Evolutionary conservation across 2,888 invertebrate species (phyloP), one percentile per base, ranked within the genome.

Genomic region (Zaprionus obscuricornis): DNA sequence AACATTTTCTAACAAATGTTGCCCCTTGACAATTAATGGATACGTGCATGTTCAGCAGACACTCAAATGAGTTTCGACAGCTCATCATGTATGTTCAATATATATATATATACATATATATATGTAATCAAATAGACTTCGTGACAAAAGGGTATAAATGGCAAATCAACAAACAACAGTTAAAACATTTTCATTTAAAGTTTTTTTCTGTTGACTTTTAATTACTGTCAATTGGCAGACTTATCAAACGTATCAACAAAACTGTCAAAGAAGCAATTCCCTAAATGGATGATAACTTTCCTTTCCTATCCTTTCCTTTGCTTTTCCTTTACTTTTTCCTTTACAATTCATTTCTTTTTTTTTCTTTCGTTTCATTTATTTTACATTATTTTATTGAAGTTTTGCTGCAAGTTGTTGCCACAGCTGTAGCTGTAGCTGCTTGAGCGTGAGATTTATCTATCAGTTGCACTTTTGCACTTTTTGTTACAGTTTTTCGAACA

Each of bases 361-460:
- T 13, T 13, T 4, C 6, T 17, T 4, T 10, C 13, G 1, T 13
- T 6, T n/a, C 1, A 13, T 6, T 10, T 11, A 13, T 29, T 37
- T 7, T 16, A 16, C 17, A 5, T 17, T 14, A 24, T 64, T 33
- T 7, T 16, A 11, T 6, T 13, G 8, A 13, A 29, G n/a, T 14
- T 60, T 22, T 5, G 22, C 22, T 22, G n/a, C n/a, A n/a, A n/a
- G n/a, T 22, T 22, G 22, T 4, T 22, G 4, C 22, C 4, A 22
- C 72, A 76, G 76, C 59, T 74, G 74, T 58, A 47, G 50, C 37
- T 43, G 47, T 39, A 58, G 59, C 16, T 46, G 60, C 49, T 70
- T 59, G 54, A 39, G 29, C 43, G 40, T 22, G 37, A 33, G 17
- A 16, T 40, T 50, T 51, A 56, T 62, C 51, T 63, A 39, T 29